Conservation (phyloP, 2,113 vertebrate species). For the Pachycephala philippinensis region DNA sequence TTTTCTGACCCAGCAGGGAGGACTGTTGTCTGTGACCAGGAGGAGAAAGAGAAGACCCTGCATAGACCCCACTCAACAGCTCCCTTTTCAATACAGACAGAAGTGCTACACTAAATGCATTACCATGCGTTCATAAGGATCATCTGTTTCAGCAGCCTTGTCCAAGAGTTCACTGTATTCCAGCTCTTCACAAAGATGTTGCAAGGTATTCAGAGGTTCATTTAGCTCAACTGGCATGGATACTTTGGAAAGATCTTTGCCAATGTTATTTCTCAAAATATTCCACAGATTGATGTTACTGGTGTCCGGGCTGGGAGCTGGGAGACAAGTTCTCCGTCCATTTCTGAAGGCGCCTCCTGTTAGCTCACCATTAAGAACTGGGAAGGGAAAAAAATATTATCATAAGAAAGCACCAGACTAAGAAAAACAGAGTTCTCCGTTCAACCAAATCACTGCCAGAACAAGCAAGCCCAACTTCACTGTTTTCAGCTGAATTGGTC, state of each 20-base stretch:
- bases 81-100: not conserved
- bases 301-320: constrained; percentile 91
- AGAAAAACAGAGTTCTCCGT: not conserved
- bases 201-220: constrained; percentile 96
- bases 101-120: not conserved
- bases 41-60: not conserved
- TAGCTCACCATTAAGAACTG: constrained; percentile 95
- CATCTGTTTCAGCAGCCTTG: constrained; percentile 90
- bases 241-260: constrained; percentile 97
- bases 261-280: constrained; percentile 98
- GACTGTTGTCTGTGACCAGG: not conserved
- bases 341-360: constrained; percentile 91
- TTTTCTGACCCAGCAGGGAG: not conserved
- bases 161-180: constrained; percentile 98
- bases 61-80: not conserved
- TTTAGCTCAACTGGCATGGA: constrained; percentile 99
- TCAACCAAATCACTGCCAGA: not conserved
- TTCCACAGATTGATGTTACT: constrained; percentile 99
- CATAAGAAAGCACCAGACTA: not conserved
- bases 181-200: constrained; percentile 96
- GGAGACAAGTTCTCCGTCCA: constrained; percentile 89
- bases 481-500: not conserved
- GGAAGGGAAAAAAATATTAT: not conserved
- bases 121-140: constrained; percentile 97
- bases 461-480: constrained; percentile 4